Evolutionary conservation across 2,113 vertebrate genomes (phyloP).

Genomic region (Zapus hudsonius): DNA sequence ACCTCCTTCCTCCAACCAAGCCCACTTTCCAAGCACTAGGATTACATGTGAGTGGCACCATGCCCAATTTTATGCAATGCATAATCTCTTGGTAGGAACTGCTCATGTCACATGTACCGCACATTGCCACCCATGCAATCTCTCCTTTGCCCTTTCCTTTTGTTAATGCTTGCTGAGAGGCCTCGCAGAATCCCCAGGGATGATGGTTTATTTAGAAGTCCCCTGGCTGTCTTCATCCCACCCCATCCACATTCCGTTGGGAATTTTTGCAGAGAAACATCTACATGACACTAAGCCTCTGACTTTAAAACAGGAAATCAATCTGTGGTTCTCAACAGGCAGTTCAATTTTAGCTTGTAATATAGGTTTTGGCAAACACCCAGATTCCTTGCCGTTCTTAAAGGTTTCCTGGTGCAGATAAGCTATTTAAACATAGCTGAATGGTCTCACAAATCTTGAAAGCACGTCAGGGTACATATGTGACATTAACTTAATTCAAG

Average conservation of each 20-base stretch:
- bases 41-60: no score
- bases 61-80: no score
- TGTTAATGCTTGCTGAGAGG: background rate
- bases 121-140: background rate
- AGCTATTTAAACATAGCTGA: background rate
- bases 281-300: background rate
- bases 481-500: constrained; percentile 38
- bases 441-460: constrained; percentile 46
- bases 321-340: background rate
- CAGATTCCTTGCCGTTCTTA: background rate
- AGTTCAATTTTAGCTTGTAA: constrained; percentile 44
- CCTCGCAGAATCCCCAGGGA: background rate
- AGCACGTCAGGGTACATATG: background rate
- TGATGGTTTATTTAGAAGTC: background rate
- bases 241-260: background rate
- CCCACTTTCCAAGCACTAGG: no score
- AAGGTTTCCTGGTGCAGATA: background rate
- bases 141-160: background rate
- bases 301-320: constrained; percentile 36
- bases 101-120: background rate
- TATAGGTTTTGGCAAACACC: background rate
- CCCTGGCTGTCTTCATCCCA: background rate
- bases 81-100: no score
- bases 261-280: background rate
- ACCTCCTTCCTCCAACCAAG: background rate